Evolutionary conservation across 2,113 vertebrate species (phyloP), one percentile per base, ranked within the genome.

Genomic region (Megaptera novaeangliae): DNA sequence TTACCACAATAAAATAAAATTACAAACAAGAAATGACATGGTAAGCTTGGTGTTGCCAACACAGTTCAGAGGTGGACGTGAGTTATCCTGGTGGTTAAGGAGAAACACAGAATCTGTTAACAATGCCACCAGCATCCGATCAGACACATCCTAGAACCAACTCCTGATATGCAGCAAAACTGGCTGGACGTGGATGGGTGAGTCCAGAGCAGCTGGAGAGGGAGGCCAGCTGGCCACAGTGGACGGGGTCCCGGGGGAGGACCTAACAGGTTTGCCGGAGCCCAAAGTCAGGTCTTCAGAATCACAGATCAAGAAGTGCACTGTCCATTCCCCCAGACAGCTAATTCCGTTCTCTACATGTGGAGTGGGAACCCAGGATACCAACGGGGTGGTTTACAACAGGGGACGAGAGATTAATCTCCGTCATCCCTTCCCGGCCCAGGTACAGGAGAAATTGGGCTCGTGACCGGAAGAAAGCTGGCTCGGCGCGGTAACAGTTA

Each of bases 381-480:
- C 18, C 74, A 39, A 52, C 2, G 27, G 21, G 25, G 18, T 52
- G 2, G 17, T 72, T 55, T 11, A 4, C 2, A 4, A 31, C 44
- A 31, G 44, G 61, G 34, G 29, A 59, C 3, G 59, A 21, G 34
- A n/a, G 6, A 18, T 55, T 55, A 23, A 41, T 10, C 11, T 55
- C 36, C 36, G 5, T 14, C 3, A 8, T 23, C 27, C 23, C n/a
- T 9, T 52, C 61, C 46, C 11, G 0, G 9, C 13, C 9, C 61
- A 6, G 8, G 41, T 2, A 31, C 10, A 21, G 34, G 59, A 52
- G 31, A 64, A 0, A 18, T 12, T 2, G 13, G 25, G 18, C 20
- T 8, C 25, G 6, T 1, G 15, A 44, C 36, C 1, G 1, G 21
- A 29, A 29, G 61, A 5, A 12, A 46, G 23, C 15, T 6, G 4